A percentile compares a stretch with the other conserved stretches of the same genome.
Evolutionary conservation across 1,140 invertebrate species (phyloP).

Genomic region (Rhysida immarginata): DNA sequence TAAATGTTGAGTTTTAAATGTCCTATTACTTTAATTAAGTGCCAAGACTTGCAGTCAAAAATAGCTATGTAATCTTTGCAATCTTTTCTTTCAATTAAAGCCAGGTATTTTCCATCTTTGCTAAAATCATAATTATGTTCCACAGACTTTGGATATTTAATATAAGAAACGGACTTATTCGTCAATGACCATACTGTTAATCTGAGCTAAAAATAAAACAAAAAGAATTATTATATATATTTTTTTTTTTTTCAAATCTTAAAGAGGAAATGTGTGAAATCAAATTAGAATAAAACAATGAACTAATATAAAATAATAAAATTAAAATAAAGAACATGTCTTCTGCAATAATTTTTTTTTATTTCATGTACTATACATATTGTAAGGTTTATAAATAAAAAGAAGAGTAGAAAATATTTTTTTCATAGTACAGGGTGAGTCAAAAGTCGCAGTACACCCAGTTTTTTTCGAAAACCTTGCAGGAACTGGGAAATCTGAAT

Average conservation of each 20-base stretch:
- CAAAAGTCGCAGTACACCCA: too few species aligned
- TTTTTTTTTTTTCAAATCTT: background rate
- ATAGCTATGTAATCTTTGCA: slow-evolving; percentile 35
- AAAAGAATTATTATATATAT: slow-evolving; percentile 7
- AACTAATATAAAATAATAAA: background rate
- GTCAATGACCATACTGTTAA: slow-evolving; percentile 36
- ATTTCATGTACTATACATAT: background rate
- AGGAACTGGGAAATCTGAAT: too few species aligned
- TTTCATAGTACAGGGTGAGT: too few species aligned
- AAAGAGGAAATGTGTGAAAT: background rate
- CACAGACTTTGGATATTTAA: slow-evolving; percentile 32
- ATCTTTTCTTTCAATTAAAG: slow-evolving; percentile 33
- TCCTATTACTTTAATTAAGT: slow-evolving; percentile 33
- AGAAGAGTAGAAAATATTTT: background rate
- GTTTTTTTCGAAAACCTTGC: too few species aligned
- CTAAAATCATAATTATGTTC: slow-evolving; percentile 27
- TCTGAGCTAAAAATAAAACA: slow-evolving; percentile 23
- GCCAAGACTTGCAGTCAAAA: slow-evolving; percentile 31
- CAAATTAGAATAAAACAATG: background rate
- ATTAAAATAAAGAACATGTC: background rate
- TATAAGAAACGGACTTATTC: slow-evolving; percentile 33
- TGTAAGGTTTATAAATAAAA: background rate
- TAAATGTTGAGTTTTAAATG: too few species aligned
- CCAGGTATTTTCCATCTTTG: slow-evolving; percentile 31
- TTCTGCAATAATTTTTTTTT: background rate